phyloP scores from a whole-genome alignment of 2,113 vertebrate species.

The Hystrix cristata region DNA sequence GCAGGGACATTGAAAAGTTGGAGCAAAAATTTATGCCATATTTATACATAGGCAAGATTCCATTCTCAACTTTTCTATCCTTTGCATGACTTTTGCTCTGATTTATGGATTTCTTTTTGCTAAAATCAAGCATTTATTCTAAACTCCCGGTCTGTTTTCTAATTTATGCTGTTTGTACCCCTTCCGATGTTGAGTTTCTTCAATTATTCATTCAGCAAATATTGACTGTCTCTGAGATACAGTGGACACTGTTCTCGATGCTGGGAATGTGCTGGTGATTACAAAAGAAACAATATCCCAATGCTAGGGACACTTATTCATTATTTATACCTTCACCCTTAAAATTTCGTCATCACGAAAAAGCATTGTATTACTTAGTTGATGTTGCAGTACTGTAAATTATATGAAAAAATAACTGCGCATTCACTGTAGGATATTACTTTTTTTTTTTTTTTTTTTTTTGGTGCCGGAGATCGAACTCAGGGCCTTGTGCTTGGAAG shows the following conservation, averaged over 20 bases:
- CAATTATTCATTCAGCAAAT: slow-evolving; percentile 58
- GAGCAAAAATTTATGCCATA: slow-evolving; percentile 52
- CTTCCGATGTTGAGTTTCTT: slow-evolving; percentile 57
- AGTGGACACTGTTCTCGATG: background rate
- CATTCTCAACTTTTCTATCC: background rate
- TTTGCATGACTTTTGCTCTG: slow-evolving; percentile 40
- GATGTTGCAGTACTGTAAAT: background rate
- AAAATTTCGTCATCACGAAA: background rate
- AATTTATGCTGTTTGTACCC: background rate
- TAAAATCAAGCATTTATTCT: slow-evolving; percentile 44
- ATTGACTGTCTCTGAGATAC: slow-evolving; percentile 62
- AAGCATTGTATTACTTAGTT: background rate
- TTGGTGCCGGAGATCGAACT: too few species aligned
- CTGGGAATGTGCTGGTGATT: slow-evolving; percentile 15
- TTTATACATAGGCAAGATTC: background rate
- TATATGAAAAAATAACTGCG: background rate
- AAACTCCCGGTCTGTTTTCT: background rate
- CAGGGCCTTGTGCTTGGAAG: too few species aligned
- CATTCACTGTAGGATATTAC: background rate
- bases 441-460: background rate
- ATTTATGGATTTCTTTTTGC: slow-evolving; percentile 45
- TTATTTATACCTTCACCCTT: slow-evolving; percentile 24
- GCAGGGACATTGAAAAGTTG: background rate
- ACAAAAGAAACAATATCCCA: background rate
- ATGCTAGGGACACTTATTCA: background rate